These are phyloP conservation scores for Phodopus roborovskii DNA, from an alignment of 2,113 vertebrate genomes.

Conservation along the genomic window DNA sequence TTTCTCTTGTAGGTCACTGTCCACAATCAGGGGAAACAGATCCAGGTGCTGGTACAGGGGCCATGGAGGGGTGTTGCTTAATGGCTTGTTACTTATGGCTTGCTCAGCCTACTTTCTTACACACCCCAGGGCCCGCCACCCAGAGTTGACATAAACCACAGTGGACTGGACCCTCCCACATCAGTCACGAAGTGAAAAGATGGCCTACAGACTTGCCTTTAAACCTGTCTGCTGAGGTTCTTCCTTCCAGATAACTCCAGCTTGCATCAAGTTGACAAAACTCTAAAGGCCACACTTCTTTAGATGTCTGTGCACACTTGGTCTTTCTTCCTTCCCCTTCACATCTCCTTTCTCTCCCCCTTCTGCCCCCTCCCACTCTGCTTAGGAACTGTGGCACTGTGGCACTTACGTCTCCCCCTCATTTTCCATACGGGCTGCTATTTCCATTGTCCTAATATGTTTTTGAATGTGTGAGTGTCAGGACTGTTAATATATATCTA, in stretches of 20 bases:
- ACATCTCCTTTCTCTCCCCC: accelerated
- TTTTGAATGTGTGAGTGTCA: neutral
- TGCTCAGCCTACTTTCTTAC: neutral
- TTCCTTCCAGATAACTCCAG: neutral
- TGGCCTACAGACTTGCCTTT: neutral
- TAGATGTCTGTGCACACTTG: neutral
- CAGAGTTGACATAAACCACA: neutral
- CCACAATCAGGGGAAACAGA: neutral
- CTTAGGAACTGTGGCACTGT: neutral
- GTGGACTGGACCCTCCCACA: neutral
- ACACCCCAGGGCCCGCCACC: no score
- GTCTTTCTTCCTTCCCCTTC: neutral
- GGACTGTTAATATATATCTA: neutral
- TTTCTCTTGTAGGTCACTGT: neutral
- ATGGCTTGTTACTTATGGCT: neutral
- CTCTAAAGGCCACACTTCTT: neutral
- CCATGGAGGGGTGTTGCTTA: neutral
- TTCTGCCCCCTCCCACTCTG: accelerated
- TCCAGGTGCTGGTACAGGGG: no score
- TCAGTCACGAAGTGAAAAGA: neutral
- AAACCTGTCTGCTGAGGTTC: neutral
- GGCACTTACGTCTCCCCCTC: neutral
- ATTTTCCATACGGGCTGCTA: neutral
- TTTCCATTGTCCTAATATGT: neutral
- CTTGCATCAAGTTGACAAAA: neutral